Conservation (phyloP, 2,888 invertebrate genomes). For the Drosophila atripex region DNA sequence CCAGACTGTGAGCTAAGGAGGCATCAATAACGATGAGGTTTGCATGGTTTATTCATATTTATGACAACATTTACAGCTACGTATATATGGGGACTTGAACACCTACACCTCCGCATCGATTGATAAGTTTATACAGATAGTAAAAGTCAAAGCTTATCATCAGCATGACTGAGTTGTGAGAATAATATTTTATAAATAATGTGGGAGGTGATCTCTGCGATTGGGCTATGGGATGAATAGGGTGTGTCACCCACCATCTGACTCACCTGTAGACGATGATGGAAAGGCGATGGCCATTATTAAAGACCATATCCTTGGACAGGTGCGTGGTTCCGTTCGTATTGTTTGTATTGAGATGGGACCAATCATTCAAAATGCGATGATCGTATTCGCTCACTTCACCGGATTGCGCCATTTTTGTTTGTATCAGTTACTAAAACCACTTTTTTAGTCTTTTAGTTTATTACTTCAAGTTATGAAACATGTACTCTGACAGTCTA, state of each 20-base stretch:
- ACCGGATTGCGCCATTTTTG: slow-evolving; percentile 2
- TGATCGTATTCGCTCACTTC: slow-evolving; percentile 83
- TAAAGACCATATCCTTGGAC: slow-evolving; percentile 91
- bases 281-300: slow-evolving; percentile 92
- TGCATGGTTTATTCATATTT: slow-evolving; percentile 65
- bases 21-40: slow-evolving; percentile 37
- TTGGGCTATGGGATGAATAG: slow-evolving; percentile 31
- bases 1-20: slow-evolving; percentile 32
- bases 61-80: slow-evolving; percentile 13
- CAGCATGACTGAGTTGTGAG: slow-evolving; percentile 36
- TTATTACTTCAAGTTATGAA: not conserved
- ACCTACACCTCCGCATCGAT: slow-evolving; percentile 61
- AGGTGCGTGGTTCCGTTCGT: slow-evolving; percentile 81
- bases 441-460: not conserved
- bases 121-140: slow-evolving; percentile 59
- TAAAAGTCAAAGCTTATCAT: slow-evolving; percentile 60
- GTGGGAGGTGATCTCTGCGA: slow-evolving; percentile 54
- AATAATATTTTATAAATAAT: slow-evolving; percentile 15
- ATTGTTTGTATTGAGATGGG: slow-evolving; percentile 80
- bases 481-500: not conserved
- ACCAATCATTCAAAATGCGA: slow-evolving; percentile 82
- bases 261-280: slow-evolving; percentile 89
- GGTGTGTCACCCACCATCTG: not conserved
- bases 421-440: not conserved
- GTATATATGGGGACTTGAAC: slow-evolving; percentile 23